These are phyloP conservation scores for Macropus fuliginosus DNA, from an alignment of 2,797 vertebrate genomes.

Conservation along the genomic window DNA sequence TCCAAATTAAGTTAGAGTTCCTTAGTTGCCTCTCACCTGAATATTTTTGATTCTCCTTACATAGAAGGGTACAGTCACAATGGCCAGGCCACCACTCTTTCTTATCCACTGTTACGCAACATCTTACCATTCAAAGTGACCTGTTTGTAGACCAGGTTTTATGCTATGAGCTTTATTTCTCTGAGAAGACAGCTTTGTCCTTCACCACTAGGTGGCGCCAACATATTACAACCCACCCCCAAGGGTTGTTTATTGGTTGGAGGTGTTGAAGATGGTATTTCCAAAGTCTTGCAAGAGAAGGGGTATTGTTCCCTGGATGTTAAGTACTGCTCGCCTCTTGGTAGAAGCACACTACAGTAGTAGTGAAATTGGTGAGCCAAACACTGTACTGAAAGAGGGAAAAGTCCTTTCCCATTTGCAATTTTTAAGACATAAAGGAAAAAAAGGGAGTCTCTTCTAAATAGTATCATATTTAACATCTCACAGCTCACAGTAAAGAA, in stretches of 20 bases:
- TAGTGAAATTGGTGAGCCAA: background rate
- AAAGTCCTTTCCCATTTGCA: slow-evolving; percentile 10
- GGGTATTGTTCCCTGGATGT: slow-evolving; percentile 60
- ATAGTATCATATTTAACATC: background rate
- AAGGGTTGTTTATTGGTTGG: slow-evolving; percentile 11
- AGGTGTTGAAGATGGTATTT: background rate
- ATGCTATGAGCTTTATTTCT: background rate
- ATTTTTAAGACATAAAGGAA: slow-evolving; percentile 33
- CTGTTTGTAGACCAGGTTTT: background rate
- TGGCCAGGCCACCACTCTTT: background rate
- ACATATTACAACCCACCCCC: slow-evolving; percentile 60
- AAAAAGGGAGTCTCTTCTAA: background rate
- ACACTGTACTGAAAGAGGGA: background rate
- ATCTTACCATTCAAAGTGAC: slow-evolving; percentile 23
- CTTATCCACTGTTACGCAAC: background rate
- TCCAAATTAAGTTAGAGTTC: background rate
- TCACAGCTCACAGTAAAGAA: background rate
- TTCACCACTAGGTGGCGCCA: slow-evolving; percentile 73
- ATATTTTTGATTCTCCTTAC: background rate
- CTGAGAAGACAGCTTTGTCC: background rate
- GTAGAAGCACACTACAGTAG: background rate
- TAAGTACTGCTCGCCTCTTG: slow-evolving; percentile 40
- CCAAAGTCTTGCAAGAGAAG: background rate
- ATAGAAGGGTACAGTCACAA: background rate
- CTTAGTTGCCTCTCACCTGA: background rate